Conservation (phyloP, 1,140 invertebrate genomes). For the Anastrepha obliqua region DNA sequence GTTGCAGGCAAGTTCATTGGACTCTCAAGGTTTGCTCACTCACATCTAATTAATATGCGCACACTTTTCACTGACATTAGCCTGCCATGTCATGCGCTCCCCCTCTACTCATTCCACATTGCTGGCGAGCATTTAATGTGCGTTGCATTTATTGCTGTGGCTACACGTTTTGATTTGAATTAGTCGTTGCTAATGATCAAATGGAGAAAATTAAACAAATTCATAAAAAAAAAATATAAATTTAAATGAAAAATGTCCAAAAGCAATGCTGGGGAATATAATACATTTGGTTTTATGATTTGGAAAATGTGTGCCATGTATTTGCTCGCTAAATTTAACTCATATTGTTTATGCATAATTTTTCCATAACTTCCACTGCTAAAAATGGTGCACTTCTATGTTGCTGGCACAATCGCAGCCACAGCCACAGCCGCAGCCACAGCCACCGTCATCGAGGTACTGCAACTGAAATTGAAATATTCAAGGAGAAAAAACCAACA, state of each 20-base stretch:
- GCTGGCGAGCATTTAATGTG: too few relatives aligned
- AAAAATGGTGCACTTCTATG: not conserved
- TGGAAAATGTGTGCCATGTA: too few relatives aligned
- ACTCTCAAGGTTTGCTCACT: conserved; percentile 24
- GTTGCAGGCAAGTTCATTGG: conserved; percentile 31
- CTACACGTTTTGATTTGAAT: not conserved
- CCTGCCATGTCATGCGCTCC: not conserved
- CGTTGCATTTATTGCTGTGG: not conserved
- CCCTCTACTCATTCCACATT: too few relatives aligned
- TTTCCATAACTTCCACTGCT: not conserved
- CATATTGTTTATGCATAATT: too few relatives aligned
- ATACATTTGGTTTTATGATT: too few relatives aligned
- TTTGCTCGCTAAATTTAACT: too few relatives aligned
- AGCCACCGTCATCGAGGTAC: not conserved
- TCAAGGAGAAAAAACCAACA: not conserved
- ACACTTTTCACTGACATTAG: conserved; percentile 29
- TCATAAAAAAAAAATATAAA: too few relatives aligned
- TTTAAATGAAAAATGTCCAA: too few relatives aligned
- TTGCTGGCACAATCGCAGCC: not conserved
- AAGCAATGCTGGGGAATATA: too few relatives aligned
- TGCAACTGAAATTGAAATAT: conserved; percentile 22
- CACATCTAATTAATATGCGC: conserved; percentile 30
- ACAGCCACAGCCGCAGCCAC: too few relatives aligned
- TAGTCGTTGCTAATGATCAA: too few relatives aligned
- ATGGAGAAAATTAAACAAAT: too few relatives aligned